These are phyloP conservation scores for Myotis findleyi DNA, from an alignment of 2,797 vertebrate genomes.

Conservation along the genomic window DNA sequence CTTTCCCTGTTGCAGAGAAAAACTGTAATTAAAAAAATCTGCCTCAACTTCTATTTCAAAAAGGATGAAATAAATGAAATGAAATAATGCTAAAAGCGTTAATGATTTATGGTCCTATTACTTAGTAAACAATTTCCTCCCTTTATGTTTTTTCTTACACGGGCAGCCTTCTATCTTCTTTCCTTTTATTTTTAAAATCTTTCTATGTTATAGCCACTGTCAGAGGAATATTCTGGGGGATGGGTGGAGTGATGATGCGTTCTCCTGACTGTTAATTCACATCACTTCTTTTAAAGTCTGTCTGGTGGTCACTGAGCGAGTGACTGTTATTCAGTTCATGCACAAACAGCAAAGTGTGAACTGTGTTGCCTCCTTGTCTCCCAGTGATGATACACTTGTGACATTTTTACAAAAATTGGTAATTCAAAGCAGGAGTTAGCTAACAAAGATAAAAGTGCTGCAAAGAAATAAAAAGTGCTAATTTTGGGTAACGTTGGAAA, in stretches of 20 bases:
- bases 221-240: neutral
- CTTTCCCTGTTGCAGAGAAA: neutral
- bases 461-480: neutral
- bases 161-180: neutral
- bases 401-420: neutral
- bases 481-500: neutral
- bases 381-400: neutral
- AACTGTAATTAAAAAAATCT: neutral
- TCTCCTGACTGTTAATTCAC: neutral
- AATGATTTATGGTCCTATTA: neutral
- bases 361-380: neutral
- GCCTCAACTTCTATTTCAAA: neutral
- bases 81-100: neutral
- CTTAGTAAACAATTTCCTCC: neutral
- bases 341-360: neutral
- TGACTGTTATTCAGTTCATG: neutral
- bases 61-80: neutral
- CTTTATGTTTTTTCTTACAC: neutral
- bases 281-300: neutral
- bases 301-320: neutral
- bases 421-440: neutral
- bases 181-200: constrained; percentile 1
- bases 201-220: neutral
- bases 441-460: neutral
- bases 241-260: neutral